Percentiles rank a stretch among this genome's conserved stretches.
Conservation (phyloP, 2,888 invertebrate species). For the Tinea semifulvella region DNA sequence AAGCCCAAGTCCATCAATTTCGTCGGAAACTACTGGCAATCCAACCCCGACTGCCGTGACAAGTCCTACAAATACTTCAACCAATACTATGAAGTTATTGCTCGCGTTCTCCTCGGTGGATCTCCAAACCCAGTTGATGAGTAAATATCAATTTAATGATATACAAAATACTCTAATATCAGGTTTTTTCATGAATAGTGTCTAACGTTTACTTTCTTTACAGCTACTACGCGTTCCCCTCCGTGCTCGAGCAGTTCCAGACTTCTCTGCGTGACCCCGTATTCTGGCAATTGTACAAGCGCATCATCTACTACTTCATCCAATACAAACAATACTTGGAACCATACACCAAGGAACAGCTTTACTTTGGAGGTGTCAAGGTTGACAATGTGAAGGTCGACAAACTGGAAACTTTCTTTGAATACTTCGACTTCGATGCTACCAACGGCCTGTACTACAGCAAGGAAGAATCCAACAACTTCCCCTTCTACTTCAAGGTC, state of each 20-base stretch:
- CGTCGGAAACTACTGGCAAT: conserved; percentile 47
- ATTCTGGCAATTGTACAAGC: conserved; percentile 68
- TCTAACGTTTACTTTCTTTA: neutral
- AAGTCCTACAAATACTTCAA: conserved; percentile 14
- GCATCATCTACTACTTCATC: conserved; percentile 50
- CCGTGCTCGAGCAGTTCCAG: conserved; percentile 57
- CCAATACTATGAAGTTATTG: conserved; percentile 52
- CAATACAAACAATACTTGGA: conserved; percentile 57
- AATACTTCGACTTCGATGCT: conserved; percentile 47
- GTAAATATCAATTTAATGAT: conserved; percentile 17
- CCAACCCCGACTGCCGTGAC: conserved; percentile 32
- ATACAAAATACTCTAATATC: conserved; percentile 20
- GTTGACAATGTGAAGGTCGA: conserved; percentile 62
- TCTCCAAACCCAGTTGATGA: conserved; percentile 16
- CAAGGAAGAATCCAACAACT: conserved; percentile 28
- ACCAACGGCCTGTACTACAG: conserved; percentile 46
- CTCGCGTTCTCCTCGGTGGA: conserved; percentile 28
- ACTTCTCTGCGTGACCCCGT: conserved; percentile 71
- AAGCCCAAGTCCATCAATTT: conserved; percentile 35
- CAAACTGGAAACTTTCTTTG: conserved; percentile 66
- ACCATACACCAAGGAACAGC: conserved; percentile 60
- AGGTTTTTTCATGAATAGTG: neutral
- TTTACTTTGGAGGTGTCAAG: conserved; percentile 57
- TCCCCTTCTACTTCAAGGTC: conserved; percentile 35
- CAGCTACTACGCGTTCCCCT: conserved; percentile 27